Evolutionary conservation across 2,888 invertebrate genomes (phyloP).

Genomic region (Tiliacea aurago): DNA sequence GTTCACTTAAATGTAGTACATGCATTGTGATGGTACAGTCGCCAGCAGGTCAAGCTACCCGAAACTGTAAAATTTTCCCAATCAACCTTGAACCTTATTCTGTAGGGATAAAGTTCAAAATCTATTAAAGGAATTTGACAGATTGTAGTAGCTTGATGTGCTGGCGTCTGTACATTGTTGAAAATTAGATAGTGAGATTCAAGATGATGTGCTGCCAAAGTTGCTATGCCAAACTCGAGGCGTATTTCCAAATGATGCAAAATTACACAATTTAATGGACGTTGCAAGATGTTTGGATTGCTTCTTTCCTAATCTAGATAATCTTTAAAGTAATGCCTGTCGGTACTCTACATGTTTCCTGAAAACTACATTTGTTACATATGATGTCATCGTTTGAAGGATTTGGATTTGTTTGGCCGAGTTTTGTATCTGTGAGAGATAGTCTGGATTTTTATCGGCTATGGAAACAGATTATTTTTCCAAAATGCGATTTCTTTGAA

Average conservation of each 20-base stretch:
- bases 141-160: too few relatives aligned
- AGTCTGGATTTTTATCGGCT: background rate
- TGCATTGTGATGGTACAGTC: too few relatives aligned
- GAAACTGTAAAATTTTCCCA: too few relatives aligned
- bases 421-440: constrained; percentile 6
- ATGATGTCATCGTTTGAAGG: constrained; percentile 34
- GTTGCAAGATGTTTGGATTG: constrained; percentile 35
- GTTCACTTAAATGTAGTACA: constrained; percentile 16
- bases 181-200: constrained; percentile 34
- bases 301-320: constrained; percentile 30
- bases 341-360: constrained; percentile 25
- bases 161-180: too few relatives aligned
- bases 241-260: constrained; percentile 37
- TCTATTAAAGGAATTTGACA: too few relatives aligned
- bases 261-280: constrained; percentile 26
- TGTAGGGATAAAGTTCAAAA: too few relatives aligned
- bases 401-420: constrained; percentile 7
- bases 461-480: background rate
- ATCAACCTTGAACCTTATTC: too few relatives aligned
- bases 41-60: too few relatives aligned
- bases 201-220: constrained; percentile 20
- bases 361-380: constrained; percentile 15
- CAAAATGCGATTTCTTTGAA: constrained; percentile 7
- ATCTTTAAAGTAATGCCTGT: constrained; percentile 23
- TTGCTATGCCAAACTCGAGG: constrained; percentile 16